Conservation (phyloP, 2,888 invertebrate genomes). For the Escarpia spicata region DNA sequence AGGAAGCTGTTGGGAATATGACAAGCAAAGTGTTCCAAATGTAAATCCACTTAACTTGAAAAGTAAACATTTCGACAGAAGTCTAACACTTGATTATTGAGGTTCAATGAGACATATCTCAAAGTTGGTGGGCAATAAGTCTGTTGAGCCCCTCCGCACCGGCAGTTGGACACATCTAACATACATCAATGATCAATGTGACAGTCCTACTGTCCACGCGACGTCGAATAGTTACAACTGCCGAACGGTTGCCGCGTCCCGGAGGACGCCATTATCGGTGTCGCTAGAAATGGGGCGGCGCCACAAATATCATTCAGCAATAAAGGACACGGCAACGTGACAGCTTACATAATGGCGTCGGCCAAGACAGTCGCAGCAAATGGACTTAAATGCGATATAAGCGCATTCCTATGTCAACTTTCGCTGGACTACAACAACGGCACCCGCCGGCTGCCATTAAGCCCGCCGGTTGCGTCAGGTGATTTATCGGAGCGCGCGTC, state of each 20-base stretch:
- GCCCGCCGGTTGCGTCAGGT: background rate
- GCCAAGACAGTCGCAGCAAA: background rate
- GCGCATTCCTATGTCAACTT: background rate
- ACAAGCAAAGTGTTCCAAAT: no score
- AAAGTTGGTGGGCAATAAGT: no score
- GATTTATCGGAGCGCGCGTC: conserved; percentile 7
- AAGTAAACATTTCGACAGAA: no score
- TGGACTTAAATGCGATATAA: conserved; percentile 13
- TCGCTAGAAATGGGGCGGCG: conserved; percentile 3
- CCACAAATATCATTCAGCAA: conserved; percentile 6
- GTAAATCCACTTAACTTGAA: no score
- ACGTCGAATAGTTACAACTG: conserved; percentile 5
- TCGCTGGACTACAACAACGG: background rate
- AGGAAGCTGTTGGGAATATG: no score
- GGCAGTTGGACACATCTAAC: background rate
- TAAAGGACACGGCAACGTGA: background rate
- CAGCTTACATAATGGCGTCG: background rate
- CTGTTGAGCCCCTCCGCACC: background rate
- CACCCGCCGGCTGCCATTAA: background rate
- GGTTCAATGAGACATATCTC: no score
- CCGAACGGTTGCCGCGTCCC: background rate
- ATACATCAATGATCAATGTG: background rate
- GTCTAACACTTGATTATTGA: no score
- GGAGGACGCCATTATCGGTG: conserved; percentile 7
- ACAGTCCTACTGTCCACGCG: background rate